These are phyloP conservation scores for Nesidiocoris tenuis DNA, from an alignment of 2,888 invertebrate genomes.

Conservation along the genomic window DNA sequence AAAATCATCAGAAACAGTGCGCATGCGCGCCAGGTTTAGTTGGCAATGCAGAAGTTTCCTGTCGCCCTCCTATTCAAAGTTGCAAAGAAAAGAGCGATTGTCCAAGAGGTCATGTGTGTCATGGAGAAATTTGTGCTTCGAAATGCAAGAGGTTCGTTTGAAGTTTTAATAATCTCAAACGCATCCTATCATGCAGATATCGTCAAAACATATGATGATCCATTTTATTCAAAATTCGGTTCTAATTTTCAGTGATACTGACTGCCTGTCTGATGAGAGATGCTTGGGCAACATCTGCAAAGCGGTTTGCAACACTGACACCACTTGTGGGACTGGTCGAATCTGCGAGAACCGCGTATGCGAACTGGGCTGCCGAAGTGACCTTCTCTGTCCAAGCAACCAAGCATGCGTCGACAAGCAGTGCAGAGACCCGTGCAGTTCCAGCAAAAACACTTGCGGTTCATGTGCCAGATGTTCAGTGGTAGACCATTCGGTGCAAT, in stretches of 20 bases:
- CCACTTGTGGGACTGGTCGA: constrained; percentile 74
- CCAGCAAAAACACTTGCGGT: constrained; percentile 70
- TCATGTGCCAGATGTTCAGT: constrained; percentile 80
- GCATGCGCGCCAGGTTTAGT: constrained; percentile 68
- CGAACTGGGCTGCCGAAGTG: constrained; percentile 81
- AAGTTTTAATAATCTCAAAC: background rate
- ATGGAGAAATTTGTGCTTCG: constrained; percentile 74
- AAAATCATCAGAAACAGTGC: constrained; percentile 73
- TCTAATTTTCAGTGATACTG: constrained; percentile 68
- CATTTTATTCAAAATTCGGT: too few species aligned
- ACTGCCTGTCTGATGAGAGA: constrained; percentile 81
- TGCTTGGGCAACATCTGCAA: constrained; percentile 82
- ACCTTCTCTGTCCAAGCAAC: constrained; percentile 71
- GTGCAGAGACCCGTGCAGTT: constrained; percentile 78
- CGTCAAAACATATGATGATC: too few species aligned
- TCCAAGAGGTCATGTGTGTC: constrained; percentile 69
- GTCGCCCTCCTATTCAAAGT: constrained; percentile 65
- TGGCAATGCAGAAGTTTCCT: constrained; percentile 73
- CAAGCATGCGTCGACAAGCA: constrained; percentile 80
- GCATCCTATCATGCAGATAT: too few species aligned
- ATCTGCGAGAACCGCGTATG: constrained; percentile 86
- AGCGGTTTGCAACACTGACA: constrained; percentile 82
- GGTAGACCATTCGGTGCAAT: constrained; percentile 79
- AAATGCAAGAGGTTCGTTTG: constrained; percentile 69
- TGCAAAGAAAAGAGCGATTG: constrained; percentile 71